phyloP scores from a whole-genome alignment of 2,113 vertebrate species.

The Psilopsiagon aymara region DNA sequence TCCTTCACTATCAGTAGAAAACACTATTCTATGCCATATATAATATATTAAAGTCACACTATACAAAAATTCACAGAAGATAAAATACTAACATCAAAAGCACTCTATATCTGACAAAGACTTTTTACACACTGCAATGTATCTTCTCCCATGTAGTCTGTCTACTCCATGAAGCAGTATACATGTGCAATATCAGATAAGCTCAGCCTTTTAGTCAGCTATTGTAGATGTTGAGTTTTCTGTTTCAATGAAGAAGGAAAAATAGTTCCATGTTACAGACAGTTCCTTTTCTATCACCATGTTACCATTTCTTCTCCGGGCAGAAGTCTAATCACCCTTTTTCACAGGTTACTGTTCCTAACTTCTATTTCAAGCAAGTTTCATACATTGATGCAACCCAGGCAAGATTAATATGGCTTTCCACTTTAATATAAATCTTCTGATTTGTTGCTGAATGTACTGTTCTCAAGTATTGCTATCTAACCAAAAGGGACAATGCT shows the following conservation, averaged over 20 bases:
- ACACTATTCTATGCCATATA: not conserved
- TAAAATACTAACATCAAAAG: constrained; percentile 20
- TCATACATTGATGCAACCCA: constrained; percentile 23
- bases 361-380: constrained; percentile 48
- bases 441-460: constrained; percentile 66
- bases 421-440: constrained; percentile 62
- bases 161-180: not conserved
- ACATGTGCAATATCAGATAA: not conserved
- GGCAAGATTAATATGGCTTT: constrained; percentile 63
- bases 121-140: constrained; percentile 12
- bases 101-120: constrained; percentile 8
- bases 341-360: constrained; percentile 39
- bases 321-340: constrained; percentile 10
- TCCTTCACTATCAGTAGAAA: constrained; percentile 17
- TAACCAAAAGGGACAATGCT: constrained; percentile 60
- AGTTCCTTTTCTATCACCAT: not conserved
- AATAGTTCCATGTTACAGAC: constrained; percentile 8
- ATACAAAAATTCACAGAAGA: constrained; percentile 24
- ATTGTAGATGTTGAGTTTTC: constrained; percentile 5
- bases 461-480: constrained; percentile 54
- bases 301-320: not conserved
- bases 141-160: constrained; percentile 17
- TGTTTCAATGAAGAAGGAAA: constrained; percentile 13
- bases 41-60: constrained; percentile 19
- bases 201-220: constrained; percentile 19